Conservation (phyloP, 2,888 invertebrate genomes). For the Nudaria mundana region DNA sequence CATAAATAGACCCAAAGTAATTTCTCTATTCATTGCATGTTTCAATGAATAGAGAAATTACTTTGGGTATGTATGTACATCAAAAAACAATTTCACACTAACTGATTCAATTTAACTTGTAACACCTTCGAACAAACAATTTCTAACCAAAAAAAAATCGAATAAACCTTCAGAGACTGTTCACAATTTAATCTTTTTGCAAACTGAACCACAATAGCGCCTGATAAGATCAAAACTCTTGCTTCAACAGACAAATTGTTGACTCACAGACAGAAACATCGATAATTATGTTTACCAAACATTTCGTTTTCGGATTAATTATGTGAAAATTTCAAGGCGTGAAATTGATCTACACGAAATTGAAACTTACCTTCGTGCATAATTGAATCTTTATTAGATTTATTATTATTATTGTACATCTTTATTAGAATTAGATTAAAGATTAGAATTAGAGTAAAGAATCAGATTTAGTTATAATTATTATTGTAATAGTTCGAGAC, state of each 20-base stretch:
- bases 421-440: no score
- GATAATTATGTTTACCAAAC: conserved; percentile 71
- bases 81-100: conserved; percentile 17
- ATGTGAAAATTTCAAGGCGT: conserved; percentile 51
- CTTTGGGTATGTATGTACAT: no score
- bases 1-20: no score
- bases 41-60: no score
- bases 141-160: conserved; percentile 37
- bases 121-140: conserved; percentile 36
- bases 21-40: no score
- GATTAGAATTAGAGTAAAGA: no score
- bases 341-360: conserved; percentile 63
- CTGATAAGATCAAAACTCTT: conserved; percentile 69
- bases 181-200: conserved; percentile 50
- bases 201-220: conserved; percentile 56
- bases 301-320: conserved; percentile 60
- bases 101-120: conserved; percentile 14
- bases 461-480: no score
- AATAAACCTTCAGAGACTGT: conserved; percentile 46
- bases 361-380: conserved; percentile 17
- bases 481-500: no score
- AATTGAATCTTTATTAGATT: no score
- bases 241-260: conserved; percentile 69
- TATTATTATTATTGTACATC: no score
- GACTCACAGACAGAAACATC: conserved; percentile 49